phyloP scores from a whole-genome alignment of 2,113 vertebrate species.

The Atractosteus spatula region DNA sequence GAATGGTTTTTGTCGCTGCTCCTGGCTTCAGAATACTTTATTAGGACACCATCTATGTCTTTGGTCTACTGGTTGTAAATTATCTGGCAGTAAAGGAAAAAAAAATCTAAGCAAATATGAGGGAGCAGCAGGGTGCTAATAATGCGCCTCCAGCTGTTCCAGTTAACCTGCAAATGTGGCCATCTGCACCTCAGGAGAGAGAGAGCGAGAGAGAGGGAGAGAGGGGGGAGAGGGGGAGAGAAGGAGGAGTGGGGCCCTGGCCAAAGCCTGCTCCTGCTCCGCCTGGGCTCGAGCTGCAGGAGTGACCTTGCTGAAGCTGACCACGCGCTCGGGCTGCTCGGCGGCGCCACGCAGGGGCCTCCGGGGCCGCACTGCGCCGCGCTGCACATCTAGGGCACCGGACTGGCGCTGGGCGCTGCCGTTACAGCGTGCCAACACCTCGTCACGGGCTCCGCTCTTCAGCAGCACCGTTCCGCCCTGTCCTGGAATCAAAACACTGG shows the following conservation, averaged over 20 bases:
- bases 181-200: conserved; percentile 94
- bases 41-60: conserved; percentile 66
- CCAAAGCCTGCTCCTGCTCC: conserved; percentile 54
- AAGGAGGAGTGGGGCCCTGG: conserved; percentile 31
- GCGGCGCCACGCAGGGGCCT: conserved; percentile 23
- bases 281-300: conserved; percentile 51
- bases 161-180: conserved; percentile 99
- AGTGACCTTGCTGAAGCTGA: conserved; percentile 78
- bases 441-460: too few relatives aligned
- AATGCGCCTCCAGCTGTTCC: conserved; percentile 99
- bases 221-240: conserved; percentile 38
- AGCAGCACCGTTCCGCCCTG: too few relatives aligned
- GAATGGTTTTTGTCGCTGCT: not conserved
- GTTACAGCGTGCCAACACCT: too few relatives aligned
- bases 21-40: conserved; percentile 16
- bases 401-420: too few relatives aligned
- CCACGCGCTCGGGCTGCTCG: conserved; percentile 45
- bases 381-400: too few relatives aligned
- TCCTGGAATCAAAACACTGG: too few relatives aligned
- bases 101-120: conserved; percentile 91
- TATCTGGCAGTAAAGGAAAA: conserved; percentile 78
- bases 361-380: conserved; percentile 39
- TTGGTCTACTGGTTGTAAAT: conserved; percentile 79
- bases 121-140: conserved; percentile 97
- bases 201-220: conserved; percentile 62